Percentiles rank a stretch among this genome's conserved stretches.
Evolutionary conservation across 2,113 vertebrate genomes (phyloP).

Genomic region (Rousettus leschenaultii): DNA sequence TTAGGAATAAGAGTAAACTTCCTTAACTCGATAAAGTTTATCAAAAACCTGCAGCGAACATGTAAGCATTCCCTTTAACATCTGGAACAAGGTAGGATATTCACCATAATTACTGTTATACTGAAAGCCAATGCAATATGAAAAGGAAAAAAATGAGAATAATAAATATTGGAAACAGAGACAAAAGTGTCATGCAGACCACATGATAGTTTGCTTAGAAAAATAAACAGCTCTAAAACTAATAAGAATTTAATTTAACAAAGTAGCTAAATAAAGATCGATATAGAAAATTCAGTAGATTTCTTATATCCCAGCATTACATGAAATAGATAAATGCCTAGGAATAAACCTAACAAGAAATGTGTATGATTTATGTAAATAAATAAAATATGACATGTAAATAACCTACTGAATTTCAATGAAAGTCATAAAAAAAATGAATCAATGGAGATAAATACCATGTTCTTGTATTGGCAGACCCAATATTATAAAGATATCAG

Average conservation of each 20-base stretch:
- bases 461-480: not conserved
- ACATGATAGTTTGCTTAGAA: not conserved
- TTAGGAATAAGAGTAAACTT: not conserved
- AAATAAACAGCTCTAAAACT: slow-evolving; percentile 34
- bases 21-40: not conserved
- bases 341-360: slow-evolving; percentile 28
- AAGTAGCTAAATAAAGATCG: not conserved
- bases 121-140: not conserved
- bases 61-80: not conserved
- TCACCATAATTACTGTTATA: not conserved
- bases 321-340: not conserved
- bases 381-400: not conserved
- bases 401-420: not conserved
- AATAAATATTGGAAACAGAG: slow-evolving; percentile 5
- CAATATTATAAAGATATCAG: not conserved
- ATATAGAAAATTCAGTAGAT: not conserved
- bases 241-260: not conserved
- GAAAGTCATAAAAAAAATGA: slow-evolving; percentile 18
- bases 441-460: not conserved
- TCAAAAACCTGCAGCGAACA: not conserved
- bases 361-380: not conserved
- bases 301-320: not conserved
- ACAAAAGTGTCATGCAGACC: not conserved
- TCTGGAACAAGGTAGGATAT: not conserved
- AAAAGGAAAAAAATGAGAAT: slow-evolving; percentile 24